Conservation (phyloP, 2,888 invertebrate genomes). For the Zelleria hepariella region DNA sequence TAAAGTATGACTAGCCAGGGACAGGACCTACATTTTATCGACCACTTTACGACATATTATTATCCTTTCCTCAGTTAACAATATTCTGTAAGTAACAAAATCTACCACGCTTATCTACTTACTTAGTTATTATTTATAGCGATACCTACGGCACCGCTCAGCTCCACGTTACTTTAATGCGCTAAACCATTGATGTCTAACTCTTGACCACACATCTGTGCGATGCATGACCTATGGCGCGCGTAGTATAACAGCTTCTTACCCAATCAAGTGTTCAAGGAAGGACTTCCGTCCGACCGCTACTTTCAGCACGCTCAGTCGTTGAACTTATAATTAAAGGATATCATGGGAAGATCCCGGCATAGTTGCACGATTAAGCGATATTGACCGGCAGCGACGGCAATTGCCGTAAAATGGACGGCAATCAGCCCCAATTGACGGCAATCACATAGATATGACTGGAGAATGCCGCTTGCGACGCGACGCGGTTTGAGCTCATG, state of each 20-base stretch:
- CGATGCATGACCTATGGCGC: too few species aligned
- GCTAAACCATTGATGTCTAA: too few species aligned
- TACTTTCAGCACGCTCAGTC: background rate
- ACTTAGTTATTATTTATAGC: too few species aligned
- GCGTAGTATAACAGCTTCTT: too few species aligned
- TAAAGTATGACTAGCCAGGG: too few species aligned
- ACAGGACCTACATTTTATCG: too few species aligned
- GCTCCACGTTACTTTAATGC: too few species aligned
- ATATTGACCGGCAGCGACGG: conserved; percentile 25
- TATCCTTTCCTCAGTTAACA: background rate
- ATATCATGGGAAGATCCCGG: conserved; percentile 56
- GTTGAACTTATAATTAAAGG: conserved; percentile 38
- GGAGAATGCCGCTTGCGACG: background rate
- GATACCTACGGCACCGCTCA: too few species aligned
- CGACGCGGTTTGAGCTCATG: background rate
- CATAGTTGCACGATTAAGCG: conserved; percentile 38
- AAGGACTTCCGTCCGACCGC: background rate
- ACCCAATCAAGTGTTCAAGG: too few species aligned
- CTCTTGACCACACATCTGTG: too few species aligned
- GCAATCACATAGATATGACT: conserved; percentile 40
- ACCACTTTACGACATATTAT: too few species aligned
- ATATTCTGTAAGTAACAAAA: background rate
- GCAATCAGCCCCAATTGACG: conserved; percentile 64
- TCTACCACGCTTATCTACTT: too few species aligned
- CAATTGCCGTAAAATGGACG: conserved; percentile 63